Percentiles rank a stretch among this genome's conserved stretches.
Conservation (phyloP, 1,140 invertebrate genomes). For the Lethrus apterus region DNA sequence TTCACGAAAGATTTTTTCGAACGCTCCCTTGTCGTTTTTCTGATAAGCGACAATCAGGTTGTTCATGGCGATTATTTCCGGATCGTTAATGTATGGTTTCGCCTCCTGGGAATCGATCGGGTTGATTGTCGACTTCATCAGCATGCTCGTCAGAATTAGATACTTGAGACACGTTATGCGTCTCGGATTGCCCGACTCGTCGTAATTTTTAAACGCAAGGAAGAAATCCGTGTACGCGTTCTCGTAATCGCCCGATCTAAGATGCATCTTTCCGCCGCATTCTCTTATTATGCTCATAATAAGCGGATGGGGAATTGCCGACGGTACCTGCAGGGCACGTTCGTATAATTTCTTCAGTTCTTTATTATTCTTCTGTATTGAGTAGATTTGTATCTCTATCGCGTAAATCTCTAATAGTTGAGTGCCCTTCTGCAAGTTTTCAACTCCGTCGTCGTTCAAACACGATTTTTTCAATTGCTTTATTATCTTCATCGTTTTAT, state of each 20-base stretch:
- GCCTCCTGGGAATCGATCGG: constrained; percentile 99
- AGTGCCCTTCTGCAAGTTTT: constrained; percentile 96
- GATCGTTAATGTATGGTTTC: constrained; percentile 98
- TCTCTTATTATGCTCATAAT: constrained; percentile 99
- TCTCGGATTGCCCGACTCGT: constrained; percentile 93
- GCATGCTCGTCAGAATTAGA: constrained; percentile 96
- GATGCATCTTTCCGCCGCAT: constrained; percentile 99
- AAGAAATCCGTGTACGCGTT: constrained; percentile 99
- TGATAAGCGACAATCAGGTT: constrained; percentile 96
- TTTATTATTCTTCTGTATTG: constrained; percentile 98
- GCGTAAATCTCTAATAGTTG: constrained; percentile 97
- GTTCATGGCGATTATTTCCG: constrained; percentile 98
- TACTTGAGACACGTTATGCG: constrained; percentile 98
- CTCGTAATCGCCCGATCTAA: constrained; percentile 95
- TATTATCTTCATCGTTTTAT: constrained; percentile 87
- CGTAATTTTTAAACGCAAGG: constrained; percentile 99
- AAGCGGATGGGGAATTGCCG: constrained; percentile 96
- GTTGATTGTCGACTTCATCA: constrained; percentile 98
- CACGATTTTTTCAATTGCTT: constrained; percentile 95
- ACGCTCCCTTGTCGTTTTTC: constrained; percentile 97
- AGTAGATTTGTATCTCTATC: constrained; percentile 99
- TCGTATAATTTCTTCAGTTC: constrained; percentile 96
- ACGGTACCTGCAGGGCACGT: constrained; percentile 95
- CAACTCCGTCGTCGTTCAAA: constrained; percentile 95
- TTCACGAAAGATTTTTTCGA: constrained; percentile 91